Conservation (phyloP, 2,888 invertebrate species). For the Plemyria rubiginata region DNA sequence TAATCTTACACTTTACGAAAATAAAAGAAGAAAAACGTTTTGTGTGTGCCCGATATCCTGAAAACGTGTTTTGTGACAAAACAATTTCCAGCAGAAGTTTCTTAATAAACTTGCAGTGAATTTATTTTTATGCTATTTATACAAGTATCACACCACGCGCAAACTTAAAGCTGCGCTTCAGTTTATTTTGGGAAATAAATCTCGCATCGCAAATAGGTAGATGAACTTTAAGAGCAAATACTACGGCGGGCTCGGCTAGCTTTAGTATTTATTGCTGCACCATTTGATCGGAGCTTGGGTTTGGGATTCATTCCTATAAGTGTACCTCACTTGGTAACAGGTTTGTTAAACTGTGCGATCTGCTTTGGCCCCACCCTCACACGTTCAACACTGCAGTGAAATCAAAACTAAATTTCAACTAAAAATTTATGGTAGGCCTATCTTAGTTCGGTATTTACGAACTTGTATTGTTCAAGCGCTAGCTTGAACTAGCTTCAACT, state of each 20-base stretch:
- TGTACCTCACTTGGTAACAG: slow-evolving; percentile 44
- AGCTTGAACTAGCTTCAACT: too few relatives aligned
- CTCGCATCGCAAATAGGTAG: slow-evolving; percentile 49
- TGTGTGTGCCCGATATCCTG: not conserved
- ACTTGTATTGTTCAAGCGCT: too few relatives aligned
- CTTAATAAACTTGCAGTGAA: slow-evolving; percentile 12
- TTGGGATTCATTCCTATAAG: slow-evolving; percentile 54
- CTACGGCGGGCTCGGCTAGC: slow-evolving; percentile 49
- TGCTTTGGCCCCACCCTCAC: not conserved
- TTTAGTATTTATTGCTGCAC: slow-evolving; percentile 52
- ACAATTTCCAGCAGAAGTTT: not conserved
- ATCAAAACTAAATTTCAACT: too few relatives aligned
- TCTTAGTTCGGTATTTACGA: too few relatives aligned
- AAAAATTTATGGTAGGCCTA: too few relatives aligned
- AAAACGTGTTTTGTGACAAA: too few relatives aligned
- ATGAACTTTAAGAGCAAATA: slow-evolving; percentile 55
- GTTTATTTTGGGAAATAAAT: slow-evolving; percentile 53
- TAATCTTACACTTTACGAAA: not conserved
- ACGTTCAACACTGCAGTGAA: not conserved
- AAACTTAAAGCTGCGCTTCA: slow-evolving; percentile 43
- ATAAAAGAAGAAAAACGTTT: not conserved
- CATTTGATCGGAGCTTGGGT: slow-evolving; percentile 53
- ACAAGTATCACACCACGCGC: slow-evolving; percentile 49
- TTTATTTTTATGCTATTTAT: slow-evolving; percentile 43
- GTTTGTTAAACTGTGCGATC: slow-evolving; percentile 37